Evolutionary conservation across 2,888 invertebrate genomes (phyloP).

Genomic region (Lycaena phlaeas): DNA sequence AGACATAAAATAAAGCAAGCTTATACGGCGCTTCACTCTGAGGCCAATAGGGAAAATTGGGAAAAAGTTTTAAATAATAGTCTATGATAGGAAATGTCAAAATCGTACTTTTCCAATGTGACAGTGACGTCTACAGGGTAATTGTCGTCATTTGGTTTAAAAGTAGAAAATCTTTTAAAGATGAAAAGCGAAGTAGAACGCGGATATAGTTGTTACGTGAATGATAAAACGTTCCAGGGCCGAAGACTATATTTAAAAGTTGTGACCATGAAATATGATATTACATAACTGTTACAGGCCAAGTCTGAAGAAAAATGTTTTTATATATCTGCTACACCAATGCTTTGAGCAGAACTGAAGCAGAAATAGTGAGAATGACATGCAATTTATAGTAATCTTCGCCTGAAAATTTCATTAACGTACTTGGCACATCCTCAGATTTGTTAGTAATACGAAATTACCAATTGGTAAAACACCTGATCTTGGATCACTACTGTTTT

Average conservation of each 20-base stretch:
- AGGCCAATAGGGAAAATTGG: too few relatives aligned
- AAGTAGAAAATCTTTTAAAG: constrained; percentile 2
- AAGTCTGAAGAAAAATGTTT: not conserved
- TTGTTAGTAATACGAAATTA: not conserved
- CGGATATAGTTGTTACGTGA: not conserved
- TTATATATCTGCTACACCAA: not conserved
- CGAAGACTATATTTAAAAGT: constrained; percentile 1
- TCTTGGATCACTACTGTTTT: not conserved
- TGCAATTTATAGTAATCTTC: not conserved
- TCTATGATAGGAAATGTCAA: too few relatives aligned
- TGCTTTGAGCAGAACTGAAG: not conserved
- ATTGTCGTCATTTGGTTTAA: too few relatives aligned
- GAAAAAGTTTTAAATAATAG: too few relatives aligned
- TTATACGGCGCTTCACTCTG: too few relatives aligned
- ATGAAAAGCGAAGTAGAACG: not conserved
- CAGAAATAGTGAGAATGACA: not conserved
- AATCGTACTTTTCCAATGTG: too few relatives aligned
- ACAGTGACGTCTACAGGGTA: too few relatives aligned
- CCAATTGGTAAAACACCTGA: not conserved
- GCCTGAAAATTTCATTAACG: not conserved
- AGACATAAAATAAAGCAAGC: too few relatives aligned
- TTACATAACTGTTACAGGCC: constrained; percentile 2
- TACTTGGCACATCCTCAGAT: constrained; percentile 1
- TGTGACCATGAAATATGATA: not conserved
- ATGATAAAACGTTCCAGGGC: not conserved